phyloP scores from a whole-genome alignment of 2,113 vertebrate species.

The Arvicanthis niloticus region DNA sequence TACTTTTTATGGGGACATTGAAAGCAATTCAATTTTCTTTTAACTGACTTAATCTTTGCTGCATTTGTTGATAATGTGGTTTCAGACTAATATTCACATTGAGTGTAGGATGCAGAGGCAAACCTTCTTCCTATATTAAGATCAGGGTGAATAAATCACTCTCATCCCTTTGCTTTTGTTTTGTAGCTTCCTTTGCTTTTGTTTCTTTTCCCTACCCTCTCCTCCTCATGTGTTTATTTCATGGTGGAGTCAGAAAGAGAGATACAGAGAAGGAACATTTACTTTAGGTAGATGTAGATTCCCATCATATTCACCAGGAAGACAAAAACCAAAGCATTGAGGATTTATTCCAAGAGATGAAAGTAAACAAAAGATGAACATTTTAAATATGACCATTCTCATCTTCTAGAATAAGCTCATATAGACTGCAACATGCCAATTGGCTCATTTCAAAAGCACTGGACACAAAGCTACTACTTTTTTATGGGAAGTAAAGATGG shows the following conservation, averaged over 20 bases:
- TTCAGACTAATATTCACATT: constrained; percentile 50
- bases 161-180: neutral
- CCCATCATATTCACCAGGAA: constrained; percentile 10
- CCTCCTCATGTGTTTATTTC: neutral
- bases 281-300: neutral
- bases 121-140: neutral
- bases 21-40: constrained; percentile 54
- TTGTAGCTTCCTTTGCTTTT: neutral
- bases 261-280: constrained; percentile 7
- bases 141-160: constrained; percentile 48
- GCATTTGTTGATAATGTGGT: neutral
- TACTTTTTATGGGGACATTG: neutral
- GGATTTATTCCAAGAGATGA: constrained; percentile 43
- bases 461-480: neutral
- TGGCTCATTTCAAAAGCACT: constrained; percentile 19
- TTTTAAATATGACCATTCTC: constrained; percentile 46
- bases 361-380: constrained; percentile 35
- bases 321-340: constrained; percentile 52
- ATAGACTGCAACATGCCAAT: constrained; percentile 18
- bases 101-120: neutral
- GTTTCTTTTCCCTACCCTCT: constrained; percentile 17
- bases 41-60: constrained; percentile 41
- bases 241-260: constrained; percentile 25
- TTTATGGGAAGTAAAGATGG: neutral
- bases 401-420: constrained; percentile 42